These are phyloP conservation scores for Drosophila bocki DNA, from an alignment of 1,140 invertebrate species.

Conservation along the genomic window DNA sequence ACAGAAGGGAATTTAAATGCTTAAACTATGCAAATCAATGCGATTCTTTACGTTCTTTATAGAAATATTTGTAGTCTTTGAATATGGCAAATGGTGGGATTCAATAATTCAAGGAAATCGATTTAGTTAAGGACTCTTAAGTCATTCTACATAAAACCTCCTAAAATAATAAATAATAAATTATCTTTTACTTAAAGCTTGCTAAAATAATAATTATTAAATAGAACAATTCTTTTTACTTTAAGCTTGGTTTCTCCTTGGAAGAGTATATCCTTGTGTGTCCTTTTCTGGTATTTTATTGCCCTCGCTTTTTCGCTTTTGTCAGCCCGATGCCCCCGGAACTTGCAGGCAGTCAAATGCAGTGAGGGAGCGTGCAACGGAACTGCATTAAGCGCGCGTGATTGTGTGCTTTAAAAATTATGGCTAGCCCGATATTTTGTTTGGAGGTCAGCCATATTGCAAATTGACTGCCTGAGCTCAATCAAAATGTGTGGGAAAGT, in stretches of 20 bases:
- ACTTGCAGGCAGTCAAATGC: constrained; percentile 15
- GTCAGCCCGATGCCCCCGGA: constrained; percentile 15
- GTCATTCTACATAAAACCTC: background rate
- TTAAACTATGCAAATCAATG: constrained; percentile 22
- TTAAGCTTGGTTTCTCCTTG: background rate
- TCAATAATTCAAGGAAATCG: background rate
- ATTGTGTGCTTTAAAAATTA: constrained; percentile 53
- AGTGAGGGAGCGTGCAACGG: constrained; percentile 9
- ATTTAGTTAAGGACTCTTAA: too few species aligned
- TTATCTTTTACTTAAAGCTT: background rate
- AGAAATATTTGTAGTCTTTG: background rate
- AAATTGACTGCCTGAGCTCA: constrained; percentile 56
- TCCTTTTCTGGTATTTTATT: constrained; percentile 1
- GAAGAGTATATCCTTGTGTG: constrained; percentile 17
- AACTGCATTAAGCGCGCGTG: constrained; percentile 36
- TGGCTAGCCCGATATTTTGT: constrained; percentile 32
- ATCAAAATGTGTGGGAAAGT: constrained; percentile 41
- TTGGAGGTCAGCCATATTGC: constrained; percentile 44
- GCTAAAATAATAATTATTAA: background rate
- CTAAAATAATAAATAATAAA: background rate
- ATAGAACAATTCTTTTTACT: background rate
- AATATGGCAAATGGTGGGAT: background rate
- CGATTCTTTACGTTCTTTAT: background rate
- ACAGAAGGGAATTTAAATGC: constrained; percentile 10
- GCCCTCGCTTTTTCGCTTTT: constrained; percentile 35